Base-by-base conservation (phyloP, 1,140 invertebrate species). In the Hesperophylax magnus region DNA sequence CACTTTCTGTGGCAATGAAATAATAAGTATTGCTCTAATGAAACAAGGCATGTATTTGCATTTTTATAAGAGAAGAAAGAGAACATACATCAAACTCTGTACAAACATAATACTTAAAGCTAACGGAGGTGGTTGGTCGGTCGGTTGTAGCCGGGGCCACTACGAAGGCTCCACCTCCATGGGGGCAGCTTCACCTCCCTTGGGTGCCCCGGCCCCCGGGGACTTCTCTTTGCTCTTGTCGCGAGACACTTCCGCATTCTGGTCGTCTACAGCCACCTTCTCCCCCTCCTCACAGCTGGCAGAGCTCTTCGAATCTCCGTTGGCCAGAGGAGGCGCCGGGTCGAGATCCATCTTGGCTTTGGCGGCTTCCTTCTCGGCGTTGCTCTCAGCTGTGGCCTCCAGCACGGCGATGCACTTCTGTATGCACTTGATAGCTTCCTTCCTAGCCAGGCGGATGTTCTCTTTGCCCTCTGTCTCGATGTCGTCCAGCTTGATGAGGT, bases 401-500 rank as follows among this genome's bases (percentile, higher is more conserved):
- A 98, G 89, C 39, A 95, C 90, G 85, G 94, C 93, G 75, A 98
- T 97, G 39, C 94, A 95, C 67, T 94, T 93, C 85, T 98, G 95
- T 85, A 99, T 97, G 86, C 93, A 94, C 86, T 94, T 95, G 11
- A 99, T 97, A 0, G 96, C 95, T 84, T 96, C 94, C 87, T 95
- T 97, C 20, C 97, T 91, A 0, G 96, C 95, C 77, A 93, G 92
- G 84, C 97, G 91, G 47, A 99, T 95, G 85, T 96, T 94, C 31
- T 98, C 96, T 85, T 96, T 94, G 1, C 97, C 97, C 80, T 97
- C 96, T 0, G 96, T 96, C 85, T 98, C 96, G 76, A 99, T 96
- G 84, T 95, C 94, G 87, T 99, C 98, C 78, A 98, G 87, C 87
- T 97, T 97, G 4, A 98, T 93, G 78, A 98, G 90, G 86, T 97